Conservation (phyloP, 2,888 invertebrate species). For the Pyrocoelia pectoralis region DNA sequence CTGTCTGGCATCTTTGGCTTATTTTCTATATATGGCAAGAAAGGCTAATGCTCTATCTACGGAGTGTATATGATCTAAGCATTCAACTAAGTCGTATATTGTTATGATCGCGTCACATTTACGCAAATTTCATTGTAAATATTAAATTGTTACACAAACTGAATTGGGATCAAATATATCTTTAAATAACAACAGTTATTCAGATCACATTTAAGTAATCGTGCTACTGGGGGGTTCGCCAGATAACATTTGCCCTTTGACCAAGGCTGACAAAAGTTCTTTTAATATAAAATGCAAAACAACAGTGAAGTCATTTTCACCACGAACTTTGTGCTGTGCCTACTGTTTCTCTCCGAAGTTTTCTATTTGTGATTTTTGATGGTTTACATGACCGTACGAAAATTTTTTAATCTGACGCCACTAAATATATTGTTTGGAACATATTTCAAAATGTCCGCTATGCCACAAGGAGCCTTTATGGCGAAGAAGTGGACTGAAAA, state of each 20-base stretch:
- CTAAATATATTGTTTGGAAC: neutral
- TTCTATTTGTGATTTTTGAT: neutral
- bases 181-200: too few relatives aligned
- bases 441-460: slow-evolving; percentile 70
- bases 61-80: too few relatives aligned
- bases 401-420: neutral
- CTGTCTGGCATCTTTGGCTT: too few relatives aligned
- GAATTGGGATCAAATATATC: too few relatives aligned
- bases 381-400: neutral
- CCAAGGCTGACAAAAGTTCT: slow-evolving; percentile 3
- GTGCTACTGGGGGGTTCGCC: neutral
- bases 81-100: too few relatives aligned
- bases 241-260: slow-evolving; percentile 28
- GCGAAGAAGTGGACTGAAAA: slow-evolving; percentile 73
- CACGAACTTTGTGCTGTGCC: slow-evolving; percentile 5
- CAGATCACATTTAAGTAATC: too few relatives aligned
- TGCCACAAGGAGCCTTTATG: slow-evolving; percentile 80
- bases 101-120: too few relatives aligned
- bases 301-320: too few relatives aligned
- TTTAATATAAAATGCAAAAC: slow-evolving; percentile 2
- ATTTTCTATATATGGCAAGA: too few relatives aligned
- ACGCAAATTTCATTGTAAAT: too few relatives aligned
- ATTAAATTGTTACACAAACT: too few relatives aligned
- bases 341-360: neutral
- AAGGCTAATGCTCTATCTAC: too few relatives aligned